Conservation (phyloP, 2,888 invertebrate genomes). For the Leptinotarsa tumamoca region DNA sequence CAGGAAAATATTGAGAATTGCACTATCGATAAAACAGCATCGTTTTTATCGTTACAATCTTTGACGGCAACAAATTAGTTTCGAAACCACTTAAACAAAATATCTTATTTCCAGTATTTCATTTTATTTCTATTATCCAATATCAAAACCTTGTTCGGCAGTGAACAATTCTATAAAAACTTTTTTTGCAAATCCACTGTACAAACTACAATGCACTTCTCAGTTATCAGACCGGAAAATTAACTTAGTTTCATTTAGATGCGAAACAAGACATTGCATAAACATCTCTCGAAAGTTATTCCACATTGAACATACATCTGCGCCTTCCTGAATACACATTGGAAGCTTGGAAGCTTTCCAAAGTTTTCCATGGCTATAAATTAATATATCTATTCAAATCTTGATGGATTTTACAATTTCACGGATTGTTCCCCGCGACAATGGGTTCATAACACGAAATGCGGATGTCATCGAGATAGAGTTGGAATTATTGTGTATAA, state of each 20-base stretch:
- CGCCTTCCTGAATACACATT: conserved; percentile 39
- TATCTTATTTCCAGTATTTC: no score
- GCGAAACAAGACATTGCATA: conserved; percentile 50
- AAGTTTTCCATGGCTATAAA: conserved; percentile 2
- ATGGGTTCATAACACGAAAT: not conserved
- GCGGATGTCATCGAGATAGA: not conserved
- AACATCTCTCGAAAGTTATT: conserved; percentile 48
- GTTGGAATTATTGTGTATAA: not conserved
- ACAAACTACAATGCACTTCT: conserved; percentile 19
- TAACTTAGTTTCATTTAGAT: conserved; percentile 52
- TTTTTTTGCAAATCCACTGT: not conserved
- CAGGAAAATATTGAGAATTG: no score
- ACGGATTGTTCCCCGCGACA: not conserved
- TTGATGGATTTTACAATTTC: conserved; percentile 3
- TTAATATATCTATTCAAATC: conserved; percentile 8
- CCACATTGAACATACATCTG: conserved; percentile 48
- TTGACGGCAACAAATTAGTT: no score
- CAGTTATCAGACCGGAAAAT: conserved; percentile 58
- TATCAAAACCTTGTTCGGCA: no score
- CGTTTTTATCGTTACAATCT: no score
- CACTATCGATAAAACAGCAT: no score
- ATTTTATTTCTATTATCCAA: no score
- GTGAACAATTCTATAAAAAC: not conserved
- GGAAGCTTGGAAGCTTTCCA: conserved; percentile 25
- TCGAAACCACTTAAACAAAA: no score